Percentiles rank a stretch among this genome's conserved stretches.
Conservation (phyloP, 1,140 invertebrate species). For the Geopemphigus sp. region DNA sequence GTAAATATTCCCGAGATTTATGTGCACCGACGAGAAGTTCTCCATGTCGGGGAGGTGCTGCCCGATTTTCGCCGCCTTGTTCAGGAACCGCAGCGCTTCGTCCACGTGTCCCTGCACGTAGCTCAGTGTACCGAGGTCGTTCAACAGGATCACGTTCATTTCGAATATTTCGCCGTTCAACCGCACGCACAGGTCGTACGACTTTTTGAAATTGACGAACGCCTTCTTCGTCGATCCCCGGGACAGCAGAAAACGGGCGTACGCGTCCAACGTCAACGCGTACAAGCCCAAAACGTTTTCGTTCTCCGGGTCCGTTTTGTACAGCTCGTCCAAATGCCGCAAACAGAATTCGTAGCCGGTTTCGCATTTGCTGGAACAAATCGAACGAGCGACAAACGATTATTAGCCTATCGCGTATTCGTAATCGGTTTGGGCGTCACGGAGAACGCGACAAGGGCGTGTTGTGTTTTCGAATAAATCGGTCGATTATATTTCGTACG, state of each 20-base stretch:
- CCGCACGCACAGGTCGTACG: slow-evolving; percentile 65
- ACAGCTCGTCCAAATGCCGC: slow-evolving; percentile 63
- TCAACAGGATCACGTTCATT: slow-evolving; percentile 75
- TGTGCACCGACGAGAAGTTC: slow-evolving; percentile 71
- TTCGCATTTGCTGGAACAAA: slow-evolving; percentile 63
- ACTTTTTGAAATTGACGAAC: slow-evolving; percentile 65
- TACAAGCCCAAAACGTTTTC: slow-evolving; percentile 64
- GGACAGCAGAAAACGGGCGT: slow-evolving; percentile 72
- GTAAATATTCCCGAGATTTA: slow-evolving; percentile 80
- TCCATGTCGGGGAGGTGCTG: slow-evolving; percentile 62
- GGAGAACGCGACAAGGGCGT: too few species aligned
- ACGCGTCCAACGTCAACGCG: slow-evolving; percentile 76
- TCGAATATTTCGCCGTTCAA: slow-evolving; percentile 67
- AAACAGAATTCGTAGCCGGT: slow-evolving; percentile 76
- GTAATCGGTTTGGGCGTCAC: too few species aligned
- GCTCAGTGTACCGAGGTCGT: slow-evolving; percentile 78
- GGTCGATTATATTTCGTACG: too few species aligned
- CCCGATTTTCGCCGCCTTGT: slow-evolving; percentile 69
- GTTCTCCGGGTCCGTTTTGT: slow-evolving; percentile 56
- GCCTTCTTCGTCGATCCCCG: slow-evolving; percentile 65
- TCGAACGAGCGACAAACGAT: not conserved
- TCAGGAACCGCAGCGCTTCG: slow-evolving; percentile 69
- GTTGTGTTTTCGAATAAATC: too few species aligned
- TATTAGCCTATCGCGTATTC: too few species aligned
- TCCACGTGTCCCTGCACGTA: slow-evolving; percentile 66